Conservation (phyloP, 2,113 vertebrate species). For the Corythoichthys haematopterus region DNA sequence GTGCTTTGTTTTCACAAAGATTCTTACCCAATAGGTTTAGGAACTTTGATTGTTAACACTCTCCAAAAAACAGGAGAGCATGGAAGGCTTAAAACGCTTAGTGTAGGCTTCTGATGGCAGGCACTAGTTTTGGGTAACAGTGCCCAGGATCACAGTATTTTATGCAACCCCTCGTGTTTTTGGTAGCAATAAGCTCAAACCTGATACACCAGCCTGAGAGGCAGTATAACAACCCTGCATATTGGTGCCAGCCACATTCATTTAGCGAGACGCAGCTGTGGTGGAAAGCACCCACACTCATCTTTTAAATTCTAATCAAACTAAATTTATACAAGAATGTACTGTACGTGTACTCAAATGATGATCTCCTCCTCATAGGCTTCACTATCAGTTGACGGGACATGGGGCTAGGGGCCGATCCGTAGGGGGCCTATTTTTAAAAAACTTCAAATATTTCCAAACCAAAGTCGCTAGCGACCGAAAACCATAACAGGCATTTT, state of each 20-base stretch:
- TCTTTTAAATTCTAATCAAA: background rate
- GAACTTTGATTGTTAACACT: constrained; percentile 26
- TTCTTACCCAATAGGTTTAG: constrained; percentile 14
- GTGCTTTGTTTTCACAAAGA: constrained; percentile 7
- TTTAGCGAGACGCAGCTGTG: constrained; percentile 7
- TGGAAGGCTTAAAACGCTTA: constrained; percentile 14
- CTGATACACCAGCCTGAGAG: constrained; percentile 3
- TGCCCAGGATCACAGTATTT: constrained; percentile 8
- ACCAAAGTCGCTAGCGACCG: too few relatives aligned
- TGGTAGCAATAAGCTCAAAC: constrained; percentile 1
- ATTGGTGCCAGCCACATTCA: background rate
- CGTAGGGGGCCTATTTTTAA: too few relatives aligned
- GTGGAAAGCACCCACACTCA: background rate
- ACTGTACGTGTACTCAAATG: too few relatives aligned
- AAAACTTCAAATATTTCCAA: too few relatives aligned
- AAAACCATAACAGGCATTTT: too few relatives aligned
- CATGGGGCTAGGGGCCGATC: too few relatives aligned
- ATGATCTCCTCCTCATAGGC: too few relatives aligned
- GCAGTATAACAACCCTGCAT: background rate
- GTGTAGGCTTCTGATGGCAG: background rate
- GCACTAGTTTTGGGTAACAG: constrained; percentile 12
- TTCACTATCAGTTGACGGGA: too few relatives aligned
- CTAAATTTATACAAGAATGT: too few relatives aligned
- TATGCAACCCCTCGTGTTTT: constrained; percentile 2
- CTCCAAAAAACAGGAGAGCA: constrained; percentile 7